Base-by-base conservation (phyloP, 2,888 invertebrate species). In the Lypha dubia region DNA sequence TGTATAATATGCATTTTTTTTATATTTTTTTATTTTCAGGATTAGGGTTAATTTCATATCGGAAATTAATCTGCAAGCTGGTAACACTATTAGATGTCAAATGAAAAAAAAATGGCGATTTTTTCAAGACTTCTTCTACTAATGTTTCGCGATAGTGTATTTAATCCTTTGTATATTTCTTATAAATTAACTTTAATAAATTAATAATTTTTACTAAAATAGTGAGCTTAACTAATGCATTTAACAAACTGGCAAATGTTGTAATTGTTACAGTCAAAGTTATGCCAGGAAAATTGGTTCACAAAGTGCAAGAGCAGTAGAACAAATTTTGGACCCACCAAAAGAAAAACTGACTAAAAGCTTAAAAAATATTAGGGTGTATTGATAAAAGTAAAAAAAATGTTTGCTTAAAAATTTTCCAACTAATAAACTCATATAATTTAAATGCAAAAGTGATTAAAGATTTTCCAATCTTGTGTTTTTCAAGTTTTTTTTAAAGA, bases 71-170 rank as follows among this genome's bases (percentile, higher is more conserved):
- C 13, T 35, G 5, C 15, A 38, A 38, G 4, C 15, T 49, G 77
- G 77, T 41, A 60, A 20, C 68, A 68, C 38, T n/a, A n/a, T 5
- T 1, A 0, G 4, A 68, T 11, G 68, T 81, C 74, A 82, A 71
- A 58, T 28, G 60, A 71, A 76, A 71, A 76, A 71, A 79, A 77
- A 80, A 75, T 80, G 70, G 84, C 80, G 71, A 80, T 70, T 71
- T 84, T n/a, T 67, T 76, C 71, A 80, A 75, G 65, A 80, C 51
- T 79, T 79, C 63, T 79, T 79, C 63, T 49, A 65, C 46, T 22
- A 63, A 35, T 60, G 20, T 79, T 63, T 75, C 70, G 79, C 70
- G 51, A 74, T 79, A 70, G 58, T 71, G 62, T 65, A 58, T 67
- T 63, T 44, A 70, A 41, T 68, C 28, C 73, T 80, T 77, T 53